Evolutionary conservation across 2,888 invertebrate genomes (phyloP), one percentile per base, ranked within the genome.

Genomic region (Acrocyrtus sp.): DNA sequence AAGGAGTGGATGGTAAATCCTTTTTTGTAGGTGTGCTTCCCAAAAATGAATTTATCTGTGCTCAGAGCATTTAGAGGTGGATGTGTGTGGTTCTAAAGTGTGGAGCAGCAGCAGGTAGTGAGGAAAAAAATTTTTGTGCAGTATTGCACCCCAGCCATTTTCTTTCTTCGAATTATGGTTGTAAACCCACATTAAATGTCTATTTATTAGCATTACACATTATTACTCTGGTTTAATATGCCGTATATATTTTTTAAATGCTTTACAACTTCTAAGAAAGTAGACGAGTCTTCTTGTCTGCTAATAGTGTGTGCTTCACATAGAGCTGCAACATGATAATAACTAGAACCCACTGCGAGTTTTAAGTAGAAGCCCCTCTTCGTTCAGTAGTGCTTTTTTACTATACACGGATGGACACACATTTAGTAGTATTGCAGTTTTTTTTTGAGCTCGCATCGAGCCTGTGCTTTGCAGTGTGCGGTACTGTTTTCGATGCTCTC

Each of bases 11-110:
- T 27, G 34, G 39, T 45, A 57, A 62, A 54, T 54, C 63, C 45
- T 45, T 54, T 63, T 53, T 72, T 65, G 72, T 72, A 72, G 72
- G 72, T 65, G 72, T 72, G 72, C 48, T 66, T 60, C 61, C 72
- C 72, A 63, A 65, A 60, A 56, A 66, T 72, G 60, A 65, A 72
- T 48, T 72, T n/a, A n/a, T n/a, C n/a, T n/a, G n/a, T n/a, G n/a
- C n/a, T n/a, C n/a, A n/a, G n/a, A n/a, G n/a, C n/a, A n/a, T n/a
- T n/a, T n/a, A n/a, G n/a, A n/a, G n/a, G n/a, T n/a, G n/a, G n/a
- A n/a, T n/a, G n/a, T n/a, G n/a, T n/a, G n/a, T n/a, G n/a, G n/a
- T n/a, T n/a, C n/a, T n/a, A n/a, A n/a, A n/a, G n/a, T n/a, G n/a
- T n/a, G n/a, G n/a, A n/a, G n/a, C n/a, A n/a, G n/a, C n/a, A n/a